Evolutionary conservation across 2,888 invertebrate species (phyloP), one percentile per base, ranked within the genome.

Genomic region (Heterodera filipjevi): DNA sequence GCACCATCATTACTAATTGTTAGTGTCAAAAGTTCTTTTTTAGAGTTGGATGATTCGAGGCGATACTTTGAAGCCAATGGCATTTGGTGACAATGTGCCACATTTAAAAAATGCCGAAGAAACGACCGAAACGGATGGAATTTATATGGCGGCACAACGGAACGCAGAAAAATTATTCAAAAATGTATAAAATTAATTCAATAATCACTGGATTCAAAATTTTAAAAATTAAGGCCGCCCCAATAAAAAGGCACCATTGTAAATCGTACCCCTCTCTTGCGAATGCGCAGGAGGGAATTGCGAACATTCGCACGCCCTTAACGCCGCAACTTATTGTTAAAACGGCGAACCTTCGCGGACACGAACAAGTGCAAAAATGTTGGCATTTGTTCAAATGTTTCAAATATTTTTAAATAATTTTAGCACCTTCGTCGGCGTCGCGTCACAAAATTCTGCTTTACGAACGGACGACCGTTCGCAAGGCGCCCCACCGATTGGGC

Each of bases 11-110:
- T n/a, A n/a, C n/a, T n/a, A n/a, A n/a, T n/a, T n/a, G n/a, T n/a
- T n/a, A 44, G 12, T 5, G n/a, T 73, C 3, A 49, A 22, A 39
- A 27, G 3, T 27, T 74, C 27, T 46, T 27, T 32, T 75, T 32
- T 53, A 75, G 75, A 75, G 64, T 75, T 75, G 75, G 75, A 75
- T 75, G 75, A 27, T 32, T 32, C 46, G 33, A 22, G 75, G 75
- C 32, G 53, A 75, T 46, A 66, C 53, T 22, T 19, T 75, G 22
- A 5, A 44, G 30, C 75, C 75, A 16, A 75, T 66, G 46, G 30
- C 66, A 75, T 68, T 68, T 33, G 68, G 32, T 22, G 68, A 64
- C 19, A 64, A 22, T 75, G 39, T 19, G 8, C 19, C 32, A 30
- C 44, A 33, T 12, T 66, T 33, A 22, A 53, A 66, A 46, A 66